Percentiles rank a stretch among this genome's conserved stretches.
Conservation (phyloP, 2,888 invertebrate species). For the Drosophila affinis region DNA sequence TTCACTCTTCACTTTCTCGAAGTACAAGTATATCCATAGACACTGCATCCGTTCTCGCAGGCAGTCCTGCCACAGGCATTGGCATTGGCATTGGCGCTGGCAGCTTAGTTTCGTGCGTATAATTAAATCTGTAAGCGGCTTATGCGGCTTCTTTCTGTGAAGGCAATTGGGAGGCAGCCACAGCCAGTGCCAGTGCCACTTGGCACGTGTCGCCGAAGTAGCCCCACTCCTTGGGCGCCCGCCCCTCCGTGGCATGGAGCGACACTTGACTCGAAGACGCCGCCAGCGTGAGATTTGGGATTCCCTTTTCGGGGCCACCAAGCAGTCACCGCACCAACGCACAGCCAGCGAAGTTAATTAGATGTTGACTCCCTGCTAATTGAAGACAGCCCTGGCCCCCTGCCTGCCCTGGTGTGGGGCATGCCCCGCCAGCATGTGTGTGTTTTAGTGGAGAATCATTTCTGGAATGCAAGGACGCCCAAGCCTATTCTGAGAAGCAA, state of each 20-base stretch:
- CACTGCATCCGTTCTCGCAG: too few relatives aligned
- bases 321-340: background rate
- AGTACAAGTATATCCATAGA: too few relatives aligned
- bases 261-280: background rate
- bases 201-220: slow-evolving; percentile 44
- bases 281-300: slow-evolving; percentile 18
- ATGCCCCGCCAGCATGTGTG: too few relatives aligned
- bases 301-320: background rate
- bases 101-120: slow-evolving; percentile 50
- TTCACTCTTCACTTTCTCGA: too few relatives aligned
- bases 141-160: slow-evolving; percentile 51
- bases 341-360: slow-evolving; percentile 36
- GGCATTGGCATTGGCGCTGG: background rate
- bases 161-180: background rate
- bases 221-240: background rate
- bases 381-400: slow-evolving; percentile 13
- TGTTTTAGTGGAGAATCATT: slow-evolving; percentile 7
- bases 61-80: too few relatives aligned
- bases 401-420: too few relatives aligned
- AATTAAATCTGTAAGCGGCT: slow-evolving; percentile 67
- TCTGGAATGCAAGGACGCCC: slow-evolving; percentile 10
- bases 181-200: background rate
- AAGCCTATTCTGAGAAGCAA: slow-evolving; percentile 24
- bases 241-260: background rate
- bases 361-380: slow-evolving; percentile 43